Base-by-base conservation (phyloP, 53 echinoderm and acorn worm species). In the Henricia sp. region DNA sequence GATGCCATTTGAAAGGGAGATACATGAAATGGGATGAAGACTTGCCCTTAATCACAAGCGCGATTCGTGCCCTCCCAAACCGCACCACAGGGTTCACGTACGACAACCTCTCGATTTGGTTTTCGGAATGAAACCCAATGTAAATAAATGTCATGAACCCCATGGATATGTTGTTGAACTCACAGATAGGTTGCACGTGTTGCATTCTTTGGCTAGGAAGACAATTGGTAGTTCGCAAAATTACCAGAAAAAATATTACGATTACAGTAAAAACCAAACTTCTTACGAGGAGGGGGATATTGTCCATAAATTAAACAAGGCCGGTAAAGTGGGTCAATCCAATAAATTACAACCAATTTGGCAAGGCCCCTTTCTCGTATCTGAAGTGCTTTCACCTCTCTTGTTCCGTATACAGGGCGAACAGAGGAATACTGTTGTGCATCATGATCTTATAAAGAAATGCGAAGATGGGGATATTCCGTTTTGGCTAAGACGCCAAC, bases 21-120 rank as follows among this genome's bases (percentile, higher is more conserved):
- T 42, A 85, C 13, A 11, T 56, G 30, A 71, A 83, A 17, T 94
- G 94, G 94, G 91, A 94, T 53, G 19, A 52, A 2, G 76, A 94
- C 68, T 69, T 94, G 16, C 83, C 91, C 3, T 57, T 91, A 10
- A 52, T 89, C 2, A 91, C 91, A 20, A 70, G 68, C 4, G 94
- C 91, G 3, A 88, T 85, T 23, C 71, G 86, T 10, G 56, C 70
- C 39, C 37, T 56, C 56, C 37, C 56, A 38, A 58, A 84, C 23
- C 40, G 39, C 8, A 89, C 67, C 33, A 93, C 89, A 2, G 88
- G 90, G 6, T 77, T 67, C 56, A 74, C 88, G 85, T 72, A 19
- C 56, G 68, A 33, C 85, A 77, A 20, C 85, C 86, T 0, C 40
- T 87, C 6, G 83, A 82, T 29, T 33, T 60, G 4, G 37, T 66